Conservation (phyloP, 2,113 vertebrate species). For the Chloropsis cyanopogon region DNA sequence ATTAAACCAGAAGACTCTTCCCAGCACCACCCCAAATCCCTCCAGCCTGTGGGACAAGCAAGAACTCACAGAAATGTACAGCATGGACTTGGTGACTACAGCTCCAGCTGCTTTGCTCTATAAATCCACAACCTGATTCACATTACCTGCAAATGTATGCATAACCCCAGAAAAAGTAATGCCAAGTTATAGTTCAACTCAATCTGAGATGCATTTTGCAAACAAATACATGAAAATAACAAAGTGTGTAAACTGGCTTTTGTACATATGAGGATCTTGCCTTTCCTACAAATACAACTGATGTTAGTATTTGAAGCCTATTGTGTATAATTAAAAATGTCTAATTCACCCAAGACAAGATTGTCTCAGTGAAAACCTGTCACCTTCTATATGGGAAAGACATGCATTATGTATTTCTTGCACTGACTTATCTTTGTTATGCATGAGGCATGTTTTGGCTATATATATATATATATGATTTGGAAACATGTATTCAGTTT, state of each 20-base stretch:
- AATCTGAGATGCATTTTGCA: neutral
- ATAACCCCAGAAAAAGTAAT: neutral
- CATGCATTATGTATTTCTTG: constrained; percentile 53
- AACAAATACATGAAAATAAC: neutral
- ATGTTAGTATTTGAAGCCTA: constrained; percentile 24
- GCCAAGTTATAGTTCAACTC: neutral
- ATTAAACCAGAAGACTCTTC: neutral
- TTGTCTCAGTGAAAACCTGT: neutral
- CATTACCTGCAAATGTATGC: neutral
- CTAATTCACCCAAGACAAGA: constrained; percentile 3
- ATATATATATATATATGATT: neutral
- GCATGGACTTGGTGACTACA: fast-evolving
- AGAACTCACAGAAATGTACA: neutral
- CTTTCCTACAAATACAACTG: neutral
- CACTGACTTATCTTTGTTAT: constrained; percentile 6
- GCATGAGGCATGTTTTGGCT: neutral
- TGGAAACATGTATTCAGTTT: neutral
- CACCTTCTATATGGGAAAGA: neutral
- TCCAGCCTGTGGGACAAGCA: neutral
- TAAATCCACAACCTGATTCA: neutral
- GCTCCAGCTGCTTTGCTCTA: neutral
- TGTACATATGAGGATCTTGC: neutral
- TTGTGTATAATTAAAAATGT: constrained; percentile 30
- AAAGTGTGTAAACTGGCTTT: neutral
- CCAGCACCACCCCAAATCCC: neutral